Evolutionary conservation across 1,140 invertebrate species (phyloP).

Genomic region (Bombus confusus): DNA sequence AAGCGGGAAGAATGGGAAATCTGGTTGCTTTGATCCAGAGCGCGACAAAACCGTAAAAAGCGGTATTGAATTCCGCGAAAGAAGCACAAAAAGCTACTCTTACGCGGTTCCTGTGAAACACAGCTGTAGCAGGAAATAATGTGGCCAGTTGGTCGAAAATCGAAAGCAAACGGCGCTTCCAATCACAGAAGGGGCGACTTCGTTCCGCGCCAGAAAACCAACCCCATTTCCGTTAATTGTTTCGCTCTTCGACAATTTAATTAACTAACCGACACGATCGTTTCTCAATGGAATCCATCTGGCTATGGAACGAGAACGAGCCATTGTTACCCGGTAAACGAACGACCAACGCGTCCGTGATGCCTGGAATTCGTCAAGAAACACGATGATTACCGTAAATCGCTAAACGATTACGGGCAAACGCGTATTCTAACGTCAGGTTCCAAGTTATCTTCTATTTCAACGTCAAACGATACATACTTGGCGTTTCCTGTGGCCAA

Average conservation of each 20-base stretch:
- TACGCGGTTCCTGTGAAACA: background rate
- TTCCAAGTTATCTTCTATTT: too few species aligned
- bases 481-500: background rate
- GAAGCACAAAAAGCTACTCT: background rate
- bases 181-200: constrained; percentile 2
- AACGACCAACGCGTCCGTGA: background rate
- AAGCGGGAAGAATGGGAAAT: constrained; percentile 4
- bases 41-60: background rate
- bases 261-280: background rate
- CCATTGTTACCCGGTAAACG: too few species aligned
- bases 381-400: too few species aligned
- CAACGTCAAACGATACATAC: too few species aligned
- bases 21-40: background rate
- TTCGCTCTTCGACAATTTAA: constrained; percentile 23
- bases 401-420: background rate
- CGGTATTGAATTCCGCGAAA: background rate
- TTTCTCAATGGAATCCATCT: background rate
- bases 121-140: background rate
- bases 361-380: too few species aligned
- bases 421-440: background rate
- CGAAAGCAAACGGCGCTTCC: constrained; percentile 33
- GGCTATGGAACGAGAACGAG: background rate
- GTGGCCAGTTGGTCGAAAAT: constrained; percentile 23
- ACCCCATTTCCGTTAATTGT: constrained; percentile 17
- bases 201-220: background rate